A percentile compares a stretch with the other conserved stretches of the same genome.
Evolutionary conservation across 2,797 vertebrate species (phyloP).

Genomic region (Coregonus ussuriensis): DNA sequence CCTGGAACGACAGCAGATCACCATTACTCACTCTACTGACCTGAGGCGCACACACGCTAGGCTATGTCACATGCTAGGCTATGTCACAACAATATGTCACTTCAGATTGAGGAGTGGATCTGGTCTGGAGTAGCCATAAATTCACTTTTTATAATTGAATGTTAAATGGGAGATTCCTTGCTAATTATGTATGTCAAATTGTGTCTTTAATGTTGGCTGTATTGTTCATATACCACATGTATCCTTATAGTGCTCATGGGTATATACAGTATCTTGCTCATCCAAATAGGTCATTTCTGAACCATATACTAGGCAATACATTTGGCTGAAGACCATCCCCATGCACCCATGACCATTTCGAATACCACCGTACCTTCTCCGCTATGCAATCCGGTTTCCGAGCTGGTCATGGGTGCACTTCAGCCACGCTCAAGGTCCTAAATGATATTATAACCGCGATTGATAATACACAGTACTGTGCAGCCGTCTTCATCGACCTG

Average conservation of each 20-base stretch:
- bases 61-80: conserved; percentile 51
- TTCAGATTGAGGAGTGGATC: not conserved
- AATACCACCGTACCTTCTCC: too few species aligned
- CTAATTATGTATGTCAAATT: too few species aligned
- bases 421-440: too few species aligned
- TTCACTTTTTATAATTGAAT: not conserved
- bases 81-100: not conserved
- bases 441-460: too few species aligned
- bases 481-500: too few species aligned
- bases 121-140: not conserved
- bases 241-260: not conserved
- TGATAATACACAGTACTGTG: too few species aligned
- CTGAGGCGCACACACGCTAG: conserved; percentile 73
- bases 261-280: not conserved
- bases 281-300: too few species aligned
- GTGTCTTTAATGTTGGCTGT: not conserved
- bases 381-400: too few species aligned
- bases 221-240: not conserved
- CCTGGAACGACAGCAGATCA: conserved; percentile 75
- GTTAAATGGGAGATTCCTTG: too few species aligned
- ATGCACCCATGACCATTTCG: too few species aligned
- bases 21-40: conserved; percentile 71
- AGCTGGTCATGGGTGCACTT: too few species aligned
- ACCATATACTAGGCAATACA: too few species aligned
- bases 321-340: not conserved